phyloP scores from a whole-genome alignment of 2,113 vertebrate genomes.

The Girardinichthys multiradiatus region DNA sequence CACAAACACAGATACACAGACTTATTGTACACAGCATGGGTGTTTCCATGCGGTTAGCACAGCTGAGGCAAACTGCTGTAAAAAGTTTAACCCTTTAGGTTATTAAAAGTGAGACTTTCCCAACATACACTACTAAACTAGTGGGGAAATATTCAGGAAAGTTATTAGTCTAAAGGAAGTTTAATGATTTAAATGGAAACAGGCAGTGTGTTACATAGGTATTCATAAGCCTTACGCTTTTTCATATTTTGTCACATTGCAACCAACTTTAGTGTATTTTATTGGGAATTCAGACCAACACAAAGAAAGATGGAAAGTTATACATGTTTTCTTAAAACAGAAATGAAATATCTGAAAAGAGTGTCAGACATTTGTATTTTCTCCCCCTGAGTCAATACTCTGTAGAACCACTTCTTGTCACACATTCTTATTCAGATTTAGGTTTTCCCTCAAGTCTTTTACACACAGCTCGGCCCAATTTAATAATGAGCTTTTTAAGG shows the following conservation, averaged over 20 bases:
- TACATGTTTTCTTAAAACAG: neutral
- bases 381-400: too few relatives aligned
- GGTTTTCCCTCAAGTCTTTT: too few relatives aligned
- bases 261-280: neutral
- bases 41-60: constrained; percentile 46
- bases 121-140: neutral
- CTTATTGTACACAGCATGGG: constrained; percentile 13
- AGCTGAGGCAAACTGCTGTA: constrained; percentile 29
- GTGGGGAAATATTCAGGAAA: neutral
- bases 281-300: neutral
- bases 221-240: neutral
- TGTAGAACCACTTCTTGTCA: neutral
- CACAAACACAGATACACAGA: constrained; percentile 20
- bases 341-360: neutral
- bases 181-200: neutral
- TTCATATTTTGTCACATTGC: neutral
- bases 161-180: neutral
- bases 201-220: neutral
- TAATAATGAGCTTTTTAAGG: neutral
- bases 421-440: neutral
- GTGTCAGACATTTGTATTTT: neutral
- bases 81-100: constrained; percentile 33
- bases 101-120: constrained; percentile 13
- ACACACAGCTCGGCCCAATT: too few relatives aligned
- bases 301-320: neutral